Evolutionary conservation across 2,113 vertebrate species (phyloP), one percentile per base, ranked within the genome.

Genomic region (Neopipo cinnamomea): DNA sequence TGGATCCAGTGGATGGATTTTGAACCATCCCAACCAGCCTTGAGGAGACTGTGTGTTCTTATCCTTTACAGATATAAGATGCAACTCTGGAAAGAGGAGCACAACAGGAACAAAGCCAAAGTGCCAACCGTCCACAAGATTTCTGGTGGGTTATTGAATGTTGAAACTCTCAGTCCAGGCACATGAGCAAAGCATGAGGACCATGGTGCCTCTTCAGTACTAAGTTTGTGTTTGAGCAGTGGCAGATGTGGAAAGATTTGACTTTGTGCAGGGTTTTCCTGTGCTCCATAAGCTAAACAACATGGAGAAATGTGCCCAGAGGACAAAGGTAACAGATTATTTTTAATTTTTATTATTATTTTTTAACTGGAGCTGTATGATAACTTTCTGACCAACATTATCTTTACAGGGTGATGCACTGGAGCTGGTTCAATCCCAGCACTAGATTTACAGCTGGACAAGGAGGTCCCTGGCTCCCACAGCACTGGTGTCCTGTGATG

Each of bases 171-270:
- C 2, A 3, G 35, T 15, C 37, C 42, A 42, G 61, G 72, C 25
- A 39, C 4, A 6, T 14, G 70, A 55, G 84, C 6, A 58, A 20
- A 91, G 42, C 4, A 8, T 3, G 33, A 91, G 42, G 52, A 44
- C 20, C 8, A 4, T 0, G 1, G 22, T 37, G 17, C 5, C 31
- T 78, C 80, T 86, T n/a, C 72, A 33, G 1, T 6, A 1, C 3
- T 30, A 5, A 11, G 14, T 1, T 20, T 66, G 24, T 14, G 16
- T 44, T 7, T 89, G 52, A 63, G 52, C 58, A 46, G 20, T 50
- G 81, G 10, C 41, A 89, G 39, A 63, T 30, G 53, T 16, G 12
- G 35, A 83, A 76, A 53, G 1, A 5, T 63, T 35, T 66, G 47
- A 22, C 44, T 12, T 62, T 25, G 15, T 61, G 42, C n/a, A 22